Evolutionary conservation across 2,113 vertebrate species (phyloP).

Genomic region (Clarias macrocephalus): DNA sequence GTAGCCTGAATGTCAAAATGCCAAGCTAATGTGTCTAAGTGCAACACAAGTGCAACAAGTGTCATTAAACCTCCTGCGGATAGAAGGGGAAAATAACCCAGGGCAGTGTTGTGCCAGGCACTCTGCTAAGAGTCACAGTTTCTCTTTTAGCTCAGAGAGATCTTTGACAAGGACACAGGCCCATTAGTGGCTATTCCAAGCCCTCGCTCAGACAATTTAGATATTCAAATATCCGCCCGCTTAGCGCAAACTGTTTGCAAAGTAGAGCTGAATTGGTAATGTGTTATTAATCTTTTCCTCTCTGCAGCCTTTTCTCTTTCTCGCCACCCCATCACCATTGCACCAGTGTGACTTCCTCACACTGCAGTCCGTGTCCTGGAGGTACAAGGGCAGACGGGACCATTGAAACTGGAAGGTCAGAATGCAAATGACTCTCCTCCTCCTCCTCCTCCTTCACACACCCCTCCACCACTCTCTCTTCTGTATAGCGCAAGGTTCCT

Average conservation of each 20-base stretch:
- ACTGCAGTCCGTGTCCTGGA: conserved; percentile 37
- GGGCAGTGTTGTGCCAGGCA: conserved; percentile 21
- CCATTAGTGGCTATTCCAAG: conserved; percentile 69
- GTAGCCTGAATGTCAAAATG: conserved; percentile 24
- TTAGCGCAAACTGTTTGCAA: conserved; percentile 71
- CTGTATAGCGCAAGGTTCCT: conserved; percentile 55
- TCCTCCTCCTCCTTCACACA: conserved; percentile 6
- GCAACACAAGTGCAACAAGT: conserved; percentile 22
- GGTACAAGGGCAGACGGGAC: conserved; percentile 61
- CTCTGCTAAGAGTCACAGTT: conserved; percentile 34
- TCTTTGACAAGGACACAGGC: conserved; percentile 70
- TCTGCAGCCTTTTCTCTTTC: conserved; percentile 43
- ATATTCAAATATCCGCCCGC: conserved; percentile 73
- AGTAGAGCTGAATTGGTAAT: conserved; percentile 69
- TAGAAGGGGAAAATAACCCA: conserved; percentile 9
- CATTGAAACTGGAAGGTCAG: conserved; percentile 73
- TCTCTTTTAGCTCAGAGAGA: conserved; percentile 62
- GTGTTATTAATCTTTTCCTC: conserved; percentile 66
- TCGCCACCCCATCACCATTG: conserved; percentile 43
- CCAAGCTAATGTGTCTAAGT: conserved; percentile 34
- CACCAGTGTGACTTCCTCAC: conserved; percentile 42
- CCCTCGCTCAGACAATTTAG: conserved; percentile 69
- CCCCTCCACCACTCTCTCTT: conserved; percentile 9
- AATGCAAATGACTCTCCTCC: conserved; percentile 70
- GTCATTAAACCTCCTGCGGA: conserved; percentile 30